Percentiles rank a stretch among this genome's conserved stretches.
Evolutionary conservation across 1,140 invertebrate species (phyloP).

Genomic region (Argopecten irradians): DNA sequence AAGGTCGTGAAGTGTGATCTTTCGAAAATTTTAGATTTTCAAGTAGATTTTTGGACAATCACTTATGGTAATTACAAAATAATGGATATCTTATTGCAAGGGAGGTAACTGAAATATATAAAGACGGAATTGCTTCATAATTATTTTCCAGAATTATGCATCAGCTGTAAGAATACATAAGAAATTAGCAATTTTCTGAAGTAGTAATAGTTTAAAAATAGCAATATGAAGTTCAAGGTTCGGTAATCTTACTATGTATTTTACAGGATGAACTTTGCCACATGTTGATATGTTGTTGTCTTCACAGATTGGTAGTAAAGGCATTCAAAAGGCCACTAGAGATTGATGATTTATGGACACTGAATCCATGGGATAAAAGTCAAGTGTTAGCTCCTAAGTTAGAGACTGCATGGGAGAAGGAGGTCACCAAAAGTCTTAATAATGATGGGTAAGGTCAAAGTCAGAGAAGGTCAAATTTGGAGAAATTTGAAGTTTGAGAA

Average conservation of each 20-base stretch:
- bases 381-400: constrained; percentile 88
- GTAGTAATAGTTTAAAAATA: not conserved
- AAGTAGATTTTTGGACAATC: too few relatives aligned
- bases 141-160: not conserved
- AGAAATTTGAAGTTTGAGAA: too few relatives aligned
- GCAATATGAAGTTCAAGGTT: not conserved
- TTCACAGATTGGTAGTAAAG: constrained; percentile 51
- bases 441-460: not conserved
- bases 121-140: not conserved
- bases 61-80: too few relatives aligned
- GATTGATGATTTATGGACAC: constrained; percentile 57
- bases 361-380: constrained; percentile 83
- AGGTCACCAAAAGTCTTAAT: constrained; percentile 44
- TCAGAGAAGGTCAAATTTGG: too few relatives aligned
- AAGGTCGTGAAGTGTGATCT: too few relatives aligned
- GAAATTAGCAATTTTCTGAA: not conserved
- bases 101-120: too few relatives aligned
- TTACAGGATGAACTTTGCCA: not conserved
- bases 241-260: not conserved
- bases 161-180: not conserved
- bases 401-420: constrained; percentile 87
- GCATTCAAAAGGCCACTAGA: constrained; percentile 55
- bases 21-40: too few relatives aligned
- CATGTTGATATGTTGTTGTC: not conserved
- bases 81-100: too few relatives aligned